Base-by-base conservation (phyloP, 2,888 invertebrate genomes). In the Troides aeacus region DNA sequence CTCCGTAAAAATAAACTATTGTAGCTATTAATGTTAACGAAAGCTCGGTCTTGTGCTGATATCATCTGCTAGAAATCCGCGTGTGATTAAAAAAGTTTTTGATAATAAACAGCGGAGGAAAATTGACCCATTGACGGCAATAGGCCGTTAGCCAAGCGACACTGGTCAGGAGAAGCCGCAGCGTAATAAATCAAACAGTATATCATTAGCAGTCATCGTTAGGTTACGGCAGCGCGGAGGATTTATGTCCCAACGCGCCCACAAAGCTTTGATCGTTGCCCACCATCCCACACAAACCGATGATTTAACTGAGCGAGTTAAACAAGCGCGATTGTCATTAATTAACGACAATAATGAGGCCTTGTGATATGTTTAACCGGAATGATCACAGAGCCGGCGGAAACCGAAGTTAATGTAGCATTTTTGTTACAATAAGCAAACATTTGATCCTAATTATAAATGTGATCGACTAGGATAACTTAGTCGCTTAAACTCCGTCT, bases 181-280 rank as follows among this genome's bases (percentile, higher is more conserved):
- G 39, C 39, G 39, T 10, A 10, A 39, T 39, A 39, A 39, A 39
- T 39, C 18, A 62, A 50, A 8, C 62, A 23, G 42, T 23, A 10
- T 46, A 46, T 60, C 64, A 42, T 66, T n/a, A 64, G 23, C 23
- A 64, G 62, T 71, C 59, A 68, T 62, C 61, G 56, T 61, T 46
- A 63, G 56, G 4, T n/a, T 23, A 70, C 69, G 72, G 69, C 72
- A 68, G 70, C 69, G 57, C 64, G 63, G 39, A 53, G 64, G 70
- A 64, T 64, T 69, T 68, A 72, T 70, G 70, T 71, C 62, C 77
- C 70, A 79, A 79, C 76, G 78, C 79, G 69, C 72, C 68, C 79
- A 80, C 83, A 82, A 81, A 81, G 83, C 86, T 85, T 84, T 86
- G 86, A 85, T 84, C 84, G 78, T 74, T 72, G 68, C 70, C 66